Evolutionary conservation across 2,888 invertebrate genomes (phyloP).

Genomic region (Ormyrus pomaceus): DNA sequence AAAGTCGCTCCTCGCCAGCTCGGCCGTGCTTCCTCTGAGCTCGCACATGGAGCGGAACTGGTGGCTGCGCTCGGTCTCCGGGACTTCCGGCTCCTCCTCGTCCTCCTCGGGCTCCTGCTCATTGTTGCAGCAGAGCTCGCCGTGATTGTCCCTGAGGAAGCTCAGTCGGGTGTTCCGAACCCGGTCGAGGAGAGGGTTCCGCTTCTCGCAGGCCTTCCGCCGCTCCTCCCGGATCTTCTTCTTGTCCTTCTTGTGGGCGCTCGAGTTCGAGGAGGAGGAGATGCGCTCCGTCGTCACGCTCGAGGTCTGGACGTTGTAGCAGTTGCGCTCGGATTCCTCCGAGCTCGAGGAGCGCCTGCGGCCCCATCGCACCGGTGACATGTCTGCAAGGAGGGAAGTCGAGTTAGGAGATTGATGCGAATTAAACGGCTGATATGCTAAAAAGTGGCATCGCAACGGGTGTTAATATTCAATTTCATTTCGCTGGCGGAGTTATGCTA

Average conservation of each 20-base stretch:
- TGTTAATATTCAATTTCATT: no score
- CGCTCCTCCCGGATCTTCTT: conserved; percentile 75
- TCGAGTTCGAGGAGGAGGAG: conserved; percentile 71
- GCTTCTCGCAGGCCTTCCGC: conserved; percentile 76
- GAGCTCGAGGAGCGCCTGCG: conserved; percentile 79
- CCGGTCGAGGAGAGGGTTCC: conserved; percentile 84
- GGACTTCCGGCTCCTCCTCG: conserved; percentile 36
- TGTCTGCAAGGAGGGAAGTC: conserved; percentile 77
- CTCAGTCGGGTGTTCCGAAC: conserved; percentile 84
- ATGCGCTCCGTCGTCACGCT: conserved; percentile 76
- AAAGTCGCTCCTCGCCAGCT: conserved; percentile 64
- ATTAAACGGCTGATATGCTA: no score
- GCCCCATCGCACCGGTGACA: conserved; percentile 80
- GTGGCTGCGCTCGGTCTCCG: conserved; percentile 25
- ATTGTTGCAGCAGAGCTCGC: conserved; percentile 57
- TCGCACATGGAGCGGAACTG: conserved; percentile 69
- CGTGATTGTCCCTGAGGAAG: conserved; percentile 77
- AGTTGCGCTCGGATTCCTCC: conserved; percentile 82
- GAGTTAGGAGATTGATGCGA: neutral
- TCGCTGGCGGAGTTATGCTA: no score
- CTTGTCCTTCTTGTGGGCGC: conserved; percentile 78
- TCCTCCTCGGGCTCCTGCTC: conserved; percentile 55
- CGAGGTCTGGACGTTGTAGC: conserved; percentile 80
- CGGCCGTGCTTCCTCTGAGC: conserved; percentile 56
- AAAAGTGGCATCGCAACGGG: no score